phyloP scores from a whole-genome alignment of 1,140 invertebrate genomes.

The Brachionus koreanus region DNA sequence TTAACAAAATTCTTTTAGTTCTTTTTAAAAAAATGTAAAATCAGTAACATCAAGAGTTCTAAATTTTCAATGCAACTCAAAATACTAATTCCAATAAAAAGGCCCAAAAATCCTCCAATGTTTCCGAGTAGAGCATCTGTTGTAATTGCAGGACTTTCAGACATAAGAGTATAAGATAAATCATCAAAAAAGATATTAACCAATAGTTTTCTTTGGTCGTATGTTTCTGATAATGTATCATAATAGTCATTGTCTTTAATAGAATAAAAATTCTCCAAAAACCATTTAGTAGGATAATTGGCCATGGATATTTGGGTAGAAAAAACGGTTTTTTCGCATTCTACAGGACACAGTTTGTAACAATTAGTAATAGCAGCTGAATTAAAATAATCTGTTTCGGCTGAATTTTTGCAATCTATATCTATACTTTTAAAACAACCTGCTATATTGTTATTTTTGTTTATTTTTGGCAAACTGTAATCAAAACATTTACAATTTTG shows the following conservation, averaged over 20 bases:
- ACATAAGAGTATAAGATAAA: background rate
- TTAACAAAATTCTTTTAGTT: too few relatives aligned
- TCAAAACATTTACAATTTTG: background rate
- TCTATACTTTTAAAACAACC: background rate
- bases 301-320: background rate
- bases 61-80: background rate
- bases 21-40: background rate
- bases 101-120: background rate
- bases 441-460: background rate
- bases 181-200: background rate
- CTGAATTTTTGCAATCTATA: background rate
- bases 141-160: background rate
- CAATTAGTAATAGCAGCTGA: background rate
- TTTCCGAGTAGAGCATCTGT: background rate
- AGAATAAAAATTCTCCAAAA: background rate
- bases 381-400: background rate
- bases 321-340: background rate
- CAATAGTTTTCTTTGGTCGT: background rate
- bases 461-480: background rate
- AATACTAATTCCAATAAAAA: constrained; percentile 1
- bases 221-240: background rate
- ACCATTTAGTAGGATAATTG: background rate
- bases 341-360: background rate
- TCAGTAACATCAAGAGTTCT: background rate
- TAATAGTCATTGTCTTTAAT: background rate